These are phyloP conservation scores for Drosophila insularis DNA, from an alignment of 1,140 invertebrate genomes.

Conservation along the genomic window DNA sequence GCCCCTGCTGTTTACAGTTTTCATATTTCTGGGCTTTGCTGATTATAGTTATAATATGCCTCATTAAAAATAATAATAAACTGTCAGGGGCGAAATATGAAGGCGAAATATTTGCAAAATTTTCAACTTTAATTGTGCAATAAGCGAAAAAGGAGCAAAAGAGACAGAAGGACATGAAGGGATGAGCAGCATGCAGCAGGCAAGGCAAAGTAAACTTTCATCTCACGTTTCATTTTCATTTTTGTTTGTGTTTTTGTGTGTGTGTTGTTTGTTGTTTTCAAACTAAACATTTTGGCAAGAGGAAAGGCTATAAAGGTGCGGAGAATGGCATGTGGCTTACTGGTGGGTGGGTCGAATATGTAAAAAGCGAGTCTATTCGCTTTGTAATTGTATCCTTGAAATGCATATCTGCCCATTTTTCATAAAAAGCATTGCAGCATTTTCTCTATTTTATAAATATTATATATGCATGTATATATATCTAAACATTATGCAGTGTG, in stretches of 20 bases:
- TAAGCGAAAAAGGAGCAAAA: conserved; percentile 14
- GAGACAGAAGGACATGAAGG: neutral
- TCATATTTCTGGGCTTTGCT: conserved; percentile 28
- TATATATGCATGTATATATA: conserved; percentile 46
- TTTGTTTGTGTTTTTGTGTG: conserved; percentile 17
- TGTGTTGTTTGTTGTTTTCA: neutral
- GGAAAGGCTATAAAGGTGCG: neutral
- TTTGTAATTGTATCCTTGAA: conserved; percentile 77
- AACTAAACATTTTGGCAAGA: conserved; percentile 8
- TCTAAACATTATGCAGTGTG: conserved; percentile 52
- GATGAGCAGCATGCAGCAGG: conserved; percentile 33
- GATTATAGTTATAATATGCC: conserved; percentile 73
- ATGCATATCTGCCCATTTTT: conserved; percentile 70
- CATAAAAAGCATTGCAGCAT: conserved; percentile 58
- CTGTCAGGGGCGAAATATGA: conserved; percentile 63
- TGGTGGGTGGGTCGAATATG: neutral
- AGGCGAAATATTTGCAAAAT: conserved; percentile 60
- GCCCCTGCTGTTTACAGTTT: neutral
- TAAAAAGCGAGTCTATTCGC: conserved; percentile 16
- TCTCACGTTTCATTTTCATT: conserved; percentile 22
- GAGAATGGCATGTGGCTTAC: neutral
- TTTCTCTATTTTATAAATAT: conserved; percentile 58
- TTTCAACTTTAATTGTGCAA: conserved; percentile 77
- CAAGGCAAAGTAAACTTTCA: conserved; percentile 59
- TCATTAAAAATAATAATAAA: conserved; percentile 81